phyloP scores from a whole-genome alignment of 2,888 invertebrate species.

The Corbicula japonica region DNA sequence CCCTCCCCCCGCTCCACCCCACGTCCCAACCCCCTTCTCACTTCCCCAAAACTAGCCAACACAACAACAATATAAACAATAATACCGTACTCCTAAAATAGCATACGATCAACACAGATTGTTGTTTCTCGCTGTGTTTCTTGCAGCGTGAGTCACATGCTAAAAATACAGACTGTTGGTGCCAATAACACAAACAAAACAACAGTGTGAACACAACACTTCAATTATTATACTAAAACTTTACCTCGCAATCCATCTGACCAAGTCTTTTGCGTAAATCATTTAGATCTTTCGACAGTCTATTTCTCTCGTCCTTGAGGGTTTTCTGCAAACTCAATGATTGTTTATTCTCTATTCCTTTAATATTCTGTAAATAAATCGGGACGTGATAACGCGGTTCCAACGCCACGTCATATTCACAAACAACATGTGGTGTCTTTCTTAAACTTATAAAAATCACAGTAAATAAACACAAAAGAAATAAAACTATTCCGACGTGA shows the following conservation, averaged over 20 bases:
- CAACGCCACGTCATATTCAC: conserved; percentile 5
- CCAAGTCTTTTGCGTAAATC: conserved; percentile 47
- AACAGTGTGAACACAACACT: too few relatives aligned
- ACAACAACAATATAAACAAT: too few relatives aligned
- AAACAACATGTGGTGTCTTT: conserved; percentile 1
- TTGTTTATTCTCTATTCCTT: conserved; percentile 11
- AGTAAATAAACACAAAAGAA: conserved; percentile 5
- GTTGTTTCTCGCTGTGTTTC: too few relatives aligned
- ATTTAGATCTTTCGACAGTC: conserved; percentile 55
- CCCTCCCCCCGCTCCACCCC: too few relatives aligned
- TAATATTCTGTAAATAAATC: conserved; percentile 33
- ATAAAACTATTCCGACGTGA: conserved; percentile 2
- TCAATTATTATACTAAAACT: too few relatives aligned
- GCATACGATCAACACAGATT: too few relatives aligned
- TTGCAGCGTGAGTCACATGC: too few relatives aligned
- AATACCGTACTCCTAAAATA: too few relatives aligned
- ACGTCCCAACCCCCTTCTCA: too few relatives aligned
- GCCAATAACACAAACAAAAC: too few relatives aligned
- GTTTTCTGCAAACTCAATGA: conserved; percentile 28
- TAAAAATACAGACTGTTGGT: too few relatives aligned
- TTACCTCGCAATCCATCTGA: conserved; percentile 61
- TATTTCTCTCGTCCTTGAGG: conserved; percentile 49
- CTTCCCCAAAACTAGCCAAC: too few relatives aligned
- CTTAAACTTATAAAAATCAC: conserved; percentile 25
- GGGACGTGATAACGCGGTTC: conserved; percentile 44